These are phyloP conservation scores for Caenorhabditis sp. DNA, from an alignment of 2,888 invertebrate species.

Conservation along the genomic window DNA sequence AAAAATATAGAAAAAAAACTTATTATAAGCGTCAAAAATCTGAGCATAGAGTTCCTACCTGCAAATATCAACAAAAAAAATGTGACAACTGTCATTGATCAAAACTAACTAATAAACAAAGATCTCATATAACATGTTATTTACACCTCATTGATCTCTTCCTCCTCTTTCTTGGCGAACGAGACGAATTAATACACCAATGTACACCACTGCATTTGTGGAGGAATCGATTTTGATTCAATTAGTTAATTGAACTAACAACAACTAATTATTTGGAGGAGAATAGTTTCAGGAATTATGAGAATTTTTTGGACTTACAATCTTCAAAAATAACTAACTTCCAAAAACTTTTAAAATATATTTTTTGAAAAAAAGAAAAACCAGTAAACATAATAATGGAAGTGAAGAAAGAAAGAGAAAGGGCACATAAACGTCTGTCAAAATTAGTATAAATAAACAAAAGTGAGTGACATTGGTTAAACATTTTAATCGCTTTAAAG, in stretches of 20 bases:
- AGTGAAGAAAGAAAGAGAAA: not conserved
- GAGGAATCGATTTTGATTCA: too few relatives aligned
- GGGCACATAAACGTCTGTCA: conserved; percentile 1
- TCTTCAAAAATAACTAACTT: not conserved
- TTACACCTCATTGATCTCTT: not conserved
- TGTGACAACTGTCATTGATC: not conserved
- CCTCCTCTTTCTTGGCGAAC: not conserved
- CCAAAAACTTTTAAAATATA: not conserved
- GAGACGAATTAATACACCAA: not conserved
- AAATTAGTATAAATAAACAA: conserved; percentile 1
- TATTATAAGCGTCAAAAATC: not conserved
- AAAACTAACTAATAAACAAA: not conserved
- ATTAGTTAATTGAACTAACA: not conserved
- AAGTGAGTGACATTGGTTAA: not conserved
- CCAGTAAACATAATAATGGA: not conserved
- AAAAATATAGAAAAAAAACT: not conserved
- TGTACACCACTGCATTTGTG: not conserved
- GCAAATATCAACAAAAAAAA: not conserved
- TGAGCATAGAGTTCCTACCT: not conserved
- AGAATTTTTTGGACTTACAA: not conserved
- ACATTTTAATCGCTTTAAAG: not conserved
- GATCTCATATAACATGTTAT: not conserved
- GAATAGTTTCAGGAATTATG: too few relatives aligned
- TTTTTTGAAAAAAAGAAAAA: not conserved
- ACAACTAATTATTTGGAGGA: too few relatives aligned